These are phyloP conservation scores for Cactoblastis cactorum DNA, from an alignment of 2,888 invertebrate genomes.

Conservation along the genomic window DNA sequence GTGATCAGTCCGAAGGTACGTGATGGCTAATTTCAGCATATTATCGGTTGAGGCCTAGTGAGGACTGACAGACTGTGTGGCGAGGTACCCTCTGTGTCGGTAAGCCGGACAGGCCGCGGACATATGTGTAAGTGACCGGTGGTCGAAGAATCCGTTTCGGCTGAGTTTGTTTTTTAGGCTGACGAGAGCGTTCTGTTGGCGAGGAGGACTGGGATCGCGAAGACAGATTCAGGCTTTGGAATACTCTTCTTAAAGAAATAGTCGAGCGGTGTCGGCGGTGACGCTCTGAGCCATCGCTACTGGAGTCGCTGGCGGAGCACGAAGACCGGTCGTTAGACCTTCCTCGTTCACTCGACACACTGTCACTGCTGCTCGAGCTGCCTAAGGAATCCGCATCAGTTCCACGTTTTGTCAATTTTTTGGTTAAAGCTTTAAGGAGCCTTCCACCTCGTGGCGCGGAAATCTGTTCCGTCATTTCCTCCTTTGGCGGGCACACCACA, in stretches of 20 bases:
- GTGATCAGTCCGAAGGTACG: conserved; percentile 31
- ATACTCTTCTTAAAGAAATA: conserved; percentile 85
- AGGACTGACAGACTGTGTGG: conserved; percentile 55
- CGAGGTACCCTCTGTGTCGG: conserved; percentile 90
- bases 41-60: conserved; percentile 65
- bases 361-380: conserved; percentile 71
- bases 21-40: conserved; percentile 20
- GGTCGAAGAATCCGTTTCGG: conserved; percentile 88
- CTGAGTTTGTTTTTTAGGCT: conserved; percentile 79
- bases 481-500: conserved; percentile 70
- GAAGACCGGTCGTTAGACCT: conserved; percentile 69
- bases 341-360: conserved; percentile 57
- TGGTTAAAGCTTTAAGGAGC: conserved; percentile 83
- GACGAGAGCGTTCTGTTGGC: conserved; percentile 64
- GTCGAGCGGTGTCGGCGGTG: conserved; percentile 74
- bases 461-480: conserved; percentile 77
- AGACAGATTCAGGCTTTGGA: conserved; percentile 83
- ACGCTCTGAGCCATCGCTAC: conserved; percentile 80
- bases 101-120: conserved; percentile 88
- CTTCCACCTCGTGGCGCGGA: conserved; percentile 80
- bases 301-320: conserved; percentile 81
- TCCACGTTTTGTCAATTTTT: conserved; percentile 79
- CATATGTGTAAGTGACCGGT: conserved; percentile 89
- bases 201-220: conserved; percentile 83
- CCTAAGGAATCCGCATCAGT: conserved; percentile 60